Percentiles rank a stretch among this genome's conserved stretches.
Evolutionary conservation across 2,888 invertebrate species (phyloP).

Genomic region (Sisyra nigra): DNA sequence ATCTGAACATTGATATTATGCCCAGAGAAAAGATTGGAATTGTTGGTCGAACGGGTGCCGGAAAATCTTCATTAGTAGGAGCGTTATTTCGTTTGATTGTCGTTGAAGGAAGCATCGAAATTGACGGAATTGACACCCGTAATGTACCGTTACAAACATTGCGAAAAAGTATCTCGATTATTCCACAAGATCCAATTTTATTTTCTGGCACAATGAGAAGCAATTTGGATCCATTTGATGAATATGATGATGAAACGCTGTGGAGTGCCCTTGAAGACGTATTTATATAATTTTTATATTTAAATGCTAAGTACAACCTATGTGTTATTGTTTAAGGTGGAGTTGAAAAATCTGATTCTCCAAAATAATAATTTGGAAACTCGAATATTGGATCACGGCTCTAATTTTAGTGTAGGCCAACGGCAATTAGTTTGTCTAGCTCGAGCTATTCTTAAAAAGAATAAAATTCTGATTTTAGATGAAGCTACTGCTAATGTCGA

Average conservation of each 20-base stretch:
- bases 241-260: conserved; percentile 47
- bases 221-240: conserved; percentile 60
- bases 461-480: conserved; percentile 72
- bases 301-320: not conserved
- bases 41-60: conserved; percentile 73
- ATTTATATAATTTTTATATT: conserved; percentile 17
- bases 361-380: conserved; percentile 45
- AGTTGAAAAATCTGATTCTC: conserved; percentile 23
- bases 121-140: conserved; percentile 50
- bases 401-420: conserved; percentile 81
- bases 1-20: conserved; percentile 49
- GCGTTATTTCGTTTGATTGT: conserved; percentile 63
- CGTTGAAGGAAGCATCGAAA: conserved; percentile 49
- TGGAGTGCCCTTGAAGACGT: conserved; percentile 60
- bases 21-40: conserved; percentile 64
- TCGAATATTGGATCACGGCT: conserved; percentile 59
- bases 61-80: conserved; percentile 62
- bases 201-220: conserved; percentile 56
- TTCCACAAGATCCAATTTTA: conserved; percentile 40
- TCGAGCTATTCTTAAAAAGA: conserved; percentile 70
- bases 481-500: conserved; percentile 92
- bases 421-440: conserved; percentile 81
- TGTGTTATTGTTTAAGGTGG: conserved; percentile 3
- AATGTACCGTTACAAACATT: conserved; percentile 37
- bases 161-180: conserved; percentile 36